Evolutionary conservation across 2,888 invertebrate species (phyloP), one percentile per base, ranked within the genome.

Genomic region (Plemyria rubiginata): DNA sequence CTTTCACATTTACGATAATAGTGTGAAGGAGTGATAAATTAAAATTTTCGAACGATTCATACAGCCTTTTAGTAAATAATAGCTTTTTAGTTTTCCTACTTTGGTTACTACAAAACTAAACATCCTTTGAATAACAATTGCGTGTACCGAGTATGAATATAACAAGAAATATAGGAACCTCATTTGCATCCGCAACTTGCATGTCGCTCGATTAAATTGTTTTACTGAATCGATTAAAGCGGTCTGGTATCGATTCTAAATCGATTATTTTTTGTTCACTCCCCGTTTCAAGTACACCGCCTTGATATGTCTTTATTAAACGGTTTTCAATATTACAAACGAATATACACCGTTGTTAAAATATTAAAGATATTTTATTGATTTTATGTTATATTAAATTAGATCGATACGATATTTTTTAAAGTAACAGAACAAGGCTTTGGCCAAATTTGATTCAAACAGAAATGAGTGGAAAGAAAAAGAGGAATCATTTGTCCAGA

Each of bases 211-310:
- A 86, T 85, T 85, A 89, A 90, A 90, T 88, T 87, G 90, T 88
- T 89, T 88, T 82, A 79, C 86, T 79, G 85, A 87, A 88, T 90
- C 90, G 89, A 90, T 90, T 90, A 90, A 87, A 83, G 76, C 78
- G 78, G 82, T 85, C 82, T 78, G 73, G 78, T 79, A 84, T 84
- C 87, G 86, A 85, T 84, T 82, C 76, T 80, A 79, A 73, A 83
- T 84, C 86, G 84, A 86, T 87, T 85, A 81, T 82, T 85, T 84
- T 87, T 87, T 84, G 76, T 84, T 79, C 73, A 72, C 74, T 76
- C 72, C 67, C 67, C 78, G 79, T 85, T 83, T 84, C 77, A 80
- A 77, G 72, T 80, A 70, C 68, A 77, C 84, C 85, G 86, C 82
- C 79, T 67, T 70, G 71, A 77, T 82, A 87, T 85, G 81, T 82